A percentile compares a stretch with the other conserved stretches of the same genome.
phyloP scores from a whole-genome alignment of 2,797 vertebrate genomes.

The Cossypha caffra region DNA sequence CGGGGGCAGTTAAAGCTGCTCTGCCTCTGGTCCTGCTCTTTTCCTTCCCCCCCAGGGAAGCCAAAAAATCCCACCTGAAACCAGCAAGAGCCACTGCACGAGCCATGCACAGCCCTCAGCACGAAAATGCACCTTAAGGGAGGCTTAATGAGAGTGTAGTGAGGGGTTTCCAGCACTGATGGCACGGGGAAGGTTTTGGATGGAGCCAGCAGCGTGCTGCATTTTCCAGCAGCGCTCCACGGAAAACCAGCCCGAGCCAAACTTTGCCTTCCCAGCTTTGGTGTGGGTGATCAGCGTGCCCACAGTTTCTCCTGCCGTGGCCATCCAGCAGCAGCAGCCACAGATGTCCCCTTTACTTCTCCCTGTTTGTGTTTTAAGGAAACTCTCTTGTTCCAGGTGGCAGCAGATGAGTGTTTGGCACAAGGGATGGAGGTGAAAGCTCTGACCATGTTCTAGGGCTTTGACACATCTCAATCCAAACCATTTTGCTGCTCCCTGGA shows the following conservation, averaged over 20 bases:
- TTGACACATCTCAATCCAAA: rapidly evolving
- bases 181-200: neutral
- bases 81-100: neutral
- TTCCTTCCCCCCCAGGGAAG: neutral
- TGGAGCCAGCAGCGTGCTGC: neutral
- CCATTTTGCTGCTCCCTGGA: neutral
- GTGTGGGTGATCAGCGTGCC: neutral
- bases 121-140: neutral
- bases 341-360: neutral
- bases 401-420: neutral
- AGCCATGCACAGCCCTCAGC: neutral
- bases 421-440: neutral
- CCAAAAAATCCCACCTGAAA: neutral
- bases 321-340: neutral
- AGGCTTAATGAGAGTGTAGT: neutral
- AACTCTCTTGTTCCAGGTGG: neutral
- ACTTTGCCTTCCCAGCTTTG: neutral
- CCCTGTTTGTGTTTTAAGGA: rapidly evolving
- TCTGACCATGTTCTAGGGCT: rapidly evolving
- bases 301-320: neutral
- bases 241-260: neutral
- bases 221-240: neutral
- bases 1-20: neutral
- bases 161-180: constrained; percentile 19
- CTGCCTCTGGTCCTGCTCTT: neutral